Evolutionary conservation across 2,888 invertebrate genomes (phyloP), one percentile per base, ranked within the genome.

Genomic region (Myopa testacea): DNA sequence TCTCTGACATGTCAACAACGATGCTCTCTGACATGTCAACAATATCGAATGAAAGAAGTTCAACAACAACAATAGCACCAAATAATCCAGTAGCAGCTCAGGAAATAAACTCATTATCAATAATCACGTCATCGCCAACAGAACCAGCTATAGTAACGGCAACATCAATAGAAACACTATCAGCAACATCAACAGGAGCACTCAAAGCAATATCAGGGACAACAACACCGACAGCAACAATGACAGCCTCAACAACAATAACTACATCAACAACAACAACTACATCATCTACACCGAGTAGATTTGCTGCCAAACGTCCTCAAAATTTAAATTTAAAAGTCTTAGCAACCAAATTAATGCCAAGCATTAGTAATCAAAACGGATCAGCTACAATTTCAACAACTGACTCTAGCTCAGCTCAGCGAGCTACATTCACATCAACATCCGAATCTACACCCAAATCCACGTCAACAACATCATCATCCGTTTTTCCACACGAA

Each of bases 401-500:
- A 55, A 37, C 55, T 8, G 34, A 19, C 3, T 19, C 60, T 10
- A 62, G 16, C 38, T 26, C 19, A 2, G 19, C n/a, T 63, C 26
- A 16, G 16, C 52, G 19, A 37, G 4, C 34, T 14, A 55, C 67
- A 84, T 75, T 78, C 79, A 45, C 83, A 84, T 67, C 83, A 81
- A 34, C 83, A 34, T 71, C 81, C 34, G 34, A 81, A 58, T 37
- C 80, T 60, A 38, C 81, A 67, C 58, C 79, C 68, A 7, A 78
- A 38, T 62, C 80, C 38, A 34, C 78, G 62, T 26, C 71, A 73
- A 3, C 75, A 26, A 50, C 80, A 26, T 7, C 79, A 71, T 58
- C 58, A 75, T n/a, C 77, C n/a, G 79, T 84, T 58, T 85, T 84
- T 70, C 83, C 84, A 4, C 81, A 84, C 73, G 86, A 87, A 75